Conservation (phyloP, 2,113 vertebrate species). For the Dascyllus trimaculatus region DNA sequence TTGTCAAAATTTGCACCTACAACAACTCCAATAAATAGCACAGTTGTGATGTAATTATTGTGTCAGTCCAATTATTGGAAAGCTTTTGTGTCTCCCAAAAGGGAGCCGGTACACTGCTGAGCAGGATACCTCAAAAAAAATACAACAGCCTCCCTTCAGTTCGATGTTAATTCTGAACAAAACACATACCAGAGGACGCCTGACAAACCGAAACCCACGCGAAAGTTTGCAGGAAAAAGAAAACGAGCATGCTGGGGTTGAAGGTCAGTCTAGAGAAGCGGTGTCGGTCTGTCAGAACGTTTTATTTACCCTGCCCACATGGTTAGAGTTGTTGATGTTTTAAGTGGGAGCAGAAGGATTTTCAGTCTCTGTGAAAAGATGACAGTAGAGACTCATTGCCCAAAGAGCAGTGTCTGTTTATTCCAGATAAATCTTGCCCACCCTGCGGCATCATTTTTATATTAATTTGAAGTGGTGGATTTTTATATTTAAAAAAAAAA, state of each 20-base stretch:
- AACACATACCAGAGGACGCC: conserved; percentile 12
- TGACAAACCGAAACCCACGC: conserved; percentile 44
- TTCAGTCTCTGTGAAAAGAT: conserved; percentile 56
- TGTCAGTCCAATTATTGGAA: conserved; percentile 42
- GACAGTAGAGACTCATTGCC: conserved; percentile 57
- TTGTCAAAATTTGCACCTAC: background rate
- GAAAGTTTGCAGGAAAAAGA: conserved; percentile 39
- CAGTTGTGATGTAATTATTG: conserved; percentile 40
- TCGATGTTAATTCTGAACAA: conserved; percentile 41
- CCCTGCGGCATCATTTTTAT: conserved; percentile 62
- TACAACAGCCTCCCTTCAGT: conserved; percentile 36
- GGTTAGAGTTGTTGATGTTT: conserved; percentile 51
- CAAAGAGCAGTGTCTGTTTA: conserved; percentile 73
- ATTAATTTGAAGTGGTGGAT: conserved; percentile 69
- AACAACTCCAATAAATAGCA: conserved; percentile 9
- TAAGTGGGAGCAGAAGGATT: conserved; percentile 55
- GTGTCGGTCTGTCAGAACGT: conserved; percentile 39
- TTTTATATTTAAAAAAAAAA: conserved; percentile 38
- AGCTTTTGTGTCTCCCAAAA: conserved; percentile 24
- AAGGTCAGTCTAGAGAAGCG: conserved; percentile 47
- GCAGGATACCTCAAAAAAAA: conserved; percentile 26
- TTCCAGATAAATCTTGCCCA: conserved; percentile 78
- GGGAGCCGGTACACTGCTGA: conserved; percentile 12
- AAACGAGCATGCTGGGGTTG: conserved; percentile 37
- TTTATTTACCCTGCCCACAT: conserved; percentile 61